Evolutionary conservation across 2,888 invertebrate genomes (phyloP).

Genomic region (Helleia helle): DNA sequence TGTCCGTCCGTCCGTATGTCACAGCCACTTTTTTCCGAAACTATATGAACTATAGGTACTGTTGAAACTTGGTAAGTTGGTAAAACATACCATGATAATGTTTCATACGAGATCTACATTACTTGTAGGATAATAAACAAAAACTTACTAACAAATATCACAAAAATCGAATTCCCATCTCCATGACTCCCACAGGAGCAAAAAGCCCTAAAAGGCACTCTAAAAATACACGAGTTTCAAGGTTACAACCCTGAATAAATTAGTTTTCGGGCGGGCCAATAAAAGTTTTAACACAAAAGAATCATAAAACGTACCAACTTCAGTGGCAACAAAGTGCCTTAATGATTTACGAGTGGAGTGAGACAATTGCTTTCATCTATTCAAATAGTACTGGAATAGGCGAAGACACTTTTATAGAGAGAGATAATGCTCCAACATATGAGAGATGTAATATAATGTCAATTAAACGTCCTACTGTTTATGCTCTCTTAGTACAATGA

Average conservation of each 20-base stretch:
- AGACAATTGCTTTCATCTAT: constrained; percentile 61
- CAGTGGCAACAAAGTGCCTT: constrained; percentile 60
- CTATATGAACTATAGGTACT: no score
- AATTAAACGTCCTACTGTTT: constrained; percentile 3
- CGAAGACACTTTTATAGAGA: constrained; percentile 12
- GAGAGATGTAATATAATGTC: constrained; percentile 4
- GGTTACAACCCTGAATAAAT: constrained; percentile 64
- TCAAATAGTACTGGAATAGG: constrained; percentile 61
- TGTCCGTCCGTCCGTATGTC: no score
- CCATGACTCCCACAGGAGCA: no score
- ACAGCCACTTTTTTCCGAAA: no score
- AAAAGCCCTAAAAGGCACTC: neutral
- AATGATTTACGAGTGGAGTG: constrained; percentile 62
- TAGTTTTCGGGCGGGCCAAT: constrained; percentile 66
- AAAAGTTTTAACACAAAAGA: constrained; percentile 72
- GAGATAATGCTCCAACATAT: constrained; percentile 3
- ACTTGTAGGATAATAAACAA: no score
- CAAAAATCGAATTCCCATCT: no score
- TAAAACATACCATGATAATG: no score
- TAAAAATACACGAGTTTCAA: constrained; percentile 17
- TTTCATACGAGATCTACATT: no score
- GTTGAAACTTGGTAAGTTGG: no score
- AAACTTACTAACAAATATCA: no score
- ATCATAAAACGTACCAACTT: constrained; percentile 65
- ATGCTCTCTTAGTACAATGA: neutral